phyloP scores from a whole-genome alignment of 1,140 invertebrate genomes.

The Lordiphosa clarofinis region DNA sequence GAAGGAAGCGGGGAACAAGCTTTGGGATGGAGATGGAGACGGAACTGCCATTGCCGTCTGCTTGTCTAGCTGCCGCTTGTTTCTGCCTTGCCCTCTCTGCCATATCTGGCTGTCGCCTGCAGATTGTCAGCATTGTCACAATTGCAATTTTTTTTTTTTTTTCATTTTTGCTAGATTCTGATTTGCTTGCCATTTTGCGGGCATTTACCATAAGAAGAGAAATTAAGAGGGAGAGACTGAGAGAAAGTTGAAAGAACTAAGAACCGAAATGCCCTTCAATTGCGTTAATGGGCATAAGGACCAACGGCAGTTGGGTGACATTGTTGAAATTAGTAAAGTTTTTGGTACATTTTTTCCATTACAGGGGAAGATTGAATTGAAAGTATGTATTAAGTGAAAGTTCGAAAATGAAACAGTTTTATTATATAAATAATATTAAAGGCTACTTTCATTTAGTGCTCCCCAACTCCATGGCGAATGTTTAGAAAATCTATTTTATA shows the following conservation, averaged over 20 bases:
- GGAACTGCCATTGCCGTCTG: conserved; percentile 48
- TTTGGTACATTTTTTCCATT: too few relatives aligned
- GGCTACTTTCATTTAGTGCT: too few relatives aligned
- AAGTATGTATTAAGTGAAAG: too few relatives aligned
- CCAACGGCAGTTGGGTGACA: too few relatives aligned
- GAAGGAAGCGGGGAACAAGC: conserved; percentile 15
- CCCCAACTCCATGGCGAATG: too few relatives aligned
- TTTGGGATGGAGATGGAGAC: conserved; percentile 30
- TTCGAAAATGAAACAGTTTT: too few relatives aligned
- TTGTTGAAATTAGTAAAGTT: too few relatives aligned
- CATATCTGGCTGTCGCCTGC: conserved; percentile 57
- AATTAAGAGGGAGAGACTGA: conserved; percentile 13
- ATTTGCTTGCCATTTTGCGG: conserved; percentile 71
- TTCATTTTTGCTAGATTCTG: conserved; percentile 30
- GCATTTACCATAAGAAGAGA: conserved; percentile 61
- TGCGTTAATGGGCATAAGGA: not conserved
- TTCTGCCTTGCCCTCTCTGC: not conserved
- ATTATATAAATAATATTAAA: too few relatives aligned
- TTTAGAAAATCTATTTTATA: too few relatives aligned
- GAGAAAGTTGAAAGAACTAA: conserved; percentile 14
- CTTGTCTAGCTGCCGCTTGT: conserved; percentile 27
- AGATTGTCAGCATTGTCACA: conserved; percentile 74
- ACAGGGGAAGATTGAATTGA: too few relatives aligned
- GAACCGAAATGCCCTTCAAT: conserved; percentile 62
- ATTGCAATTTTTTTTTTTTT: conserved; percentile 68